These are phyloP conservation scores for Halictus rubicundus DNA, from an alignment of 1,140 invertebrate genomes.

Conservation along the genomic window DNA sequence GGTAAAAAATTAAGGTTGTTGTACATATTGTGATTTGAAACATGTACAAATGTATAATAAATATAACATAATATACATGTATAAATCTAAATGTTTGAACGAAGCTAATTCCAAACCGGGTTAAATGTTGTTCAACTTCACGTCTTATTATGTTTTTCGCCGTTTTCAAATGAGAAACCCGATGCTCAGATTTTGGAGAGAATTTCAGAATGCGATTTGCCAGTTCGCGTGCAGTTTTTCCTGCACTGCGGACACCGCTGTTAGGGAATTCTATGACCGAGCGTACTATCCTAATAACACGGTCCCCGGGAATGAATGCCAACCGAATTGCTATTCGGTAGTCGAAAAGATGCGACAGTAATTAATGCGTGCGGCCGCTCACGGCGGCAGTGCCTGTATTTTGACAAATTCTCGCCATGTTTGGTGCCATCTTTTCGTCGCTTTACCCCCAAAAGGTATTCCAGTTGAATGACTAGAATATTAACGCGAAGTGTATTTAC, in stretches of 20 bases:
- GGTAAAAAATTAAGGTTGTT: too few relatives aligned
- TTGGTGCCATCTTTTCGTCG: neutral
- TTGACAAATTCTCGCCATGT: neutral
- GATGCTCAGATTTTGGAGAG: neutral
- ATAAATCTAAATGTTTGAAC: too few relatives aligned
- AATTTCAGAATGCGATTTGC: constrained; percentile 4
- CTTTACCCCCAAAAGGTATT: neutral
- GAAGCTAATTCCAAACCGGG: too few relatives aligned
- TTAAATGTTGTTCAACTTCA: too few relatives aligned
- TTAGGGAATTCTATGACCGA: neutral
- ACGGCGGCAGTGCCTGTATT: neutral
- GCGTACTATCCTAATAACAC: neutral
- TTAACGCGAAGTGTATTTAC: neutral
- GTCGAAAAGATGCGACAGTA: constrained; percentile 19
- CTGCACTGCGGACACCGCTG: neutral
- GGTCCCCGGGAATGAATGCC: neutral
- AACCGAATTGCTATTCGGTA: neutral
- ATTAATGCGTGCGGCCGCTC: neutral
- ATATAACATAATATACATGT: too few relatives aligned
- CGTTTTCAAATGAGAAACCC: neutral
- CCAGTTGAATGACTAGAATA: neutral
- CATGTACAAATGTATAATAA: too few relatives aligned
- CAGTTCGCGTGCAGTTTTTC: neutral
- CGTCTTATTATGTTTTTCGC: too few relatives aligned
- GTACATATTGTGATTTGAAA: too few relatives aligned